These are phyloP conservation scores for Charaxes varanes DNA, from an alignment of 1,140 invertebrate species.

Conservation along the genomic window DNA sequence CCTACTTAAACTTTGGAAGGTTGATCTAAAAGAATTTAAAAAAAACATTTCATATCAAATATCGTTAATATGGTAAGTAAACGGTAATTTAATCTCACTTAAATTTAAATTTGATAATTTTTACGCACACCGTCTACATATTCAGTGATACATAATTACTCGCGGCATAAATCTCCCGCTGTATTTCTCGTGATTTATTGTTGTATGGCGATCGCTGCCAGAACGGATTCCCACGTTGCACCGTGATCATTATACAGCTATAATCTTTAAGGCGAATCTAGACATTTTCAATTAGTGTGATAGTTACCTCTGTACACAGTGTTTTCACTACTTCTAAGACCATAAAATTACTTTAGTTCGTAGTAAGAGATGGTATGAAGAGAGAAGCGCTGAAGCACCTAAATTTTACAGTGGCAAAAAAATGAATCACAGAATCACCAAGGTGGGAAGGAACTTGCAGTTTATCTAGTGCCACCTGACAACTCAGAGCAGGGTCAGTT, in stretches of 20 bases:
- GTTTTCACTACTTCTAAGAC: too few relatives aligned
- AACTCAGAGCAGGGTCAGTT: too few relatives aligned
- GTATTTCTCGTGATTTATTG: slow-evolving; percentile 42
- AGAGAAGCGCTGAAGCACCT: too few relatives aligned
- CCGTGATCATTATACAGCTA: slow-evolving; percentile 26
- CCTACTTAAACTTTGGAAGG: too few relatives aligned
- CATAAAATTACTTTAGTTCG: too few relatives aligned
- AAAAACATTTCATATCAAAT: neutral
- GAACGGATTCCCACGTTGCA: slow-evolving; percentile 41
- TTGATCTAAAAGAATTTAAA: slow-evolving; percentile 1
- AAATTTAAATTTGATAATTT: slow-evolving; percentile 2
- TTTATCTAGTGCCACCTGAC: too few relatives aligned
- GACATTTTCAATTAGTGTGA: slow-evolving; percentile 10
- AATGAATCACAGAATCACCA: too few relatives aligned
- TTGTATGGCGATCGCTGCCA: slow-evolving; percentile 30
- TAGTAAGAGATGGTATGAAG: too few relatives aligned
- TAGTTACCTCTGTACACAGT: too few relatives aligned
- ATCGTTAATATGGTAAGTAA: slow-evolving; percentile 3
- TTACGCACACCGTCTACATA: slow-evolving; percentile 4
- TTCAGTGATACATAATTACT: slow-evolving; percentile 35
- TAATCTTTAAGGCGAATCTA: slow-evolving; percentile 11
- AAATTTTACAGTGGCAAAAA: too few relatives aligned
- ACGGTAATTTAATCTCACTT: slow-evolving; percentile 1
- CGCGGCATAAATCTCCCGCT: slow-evolving; percentile 39
- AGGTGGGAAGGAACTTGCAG: too few relatives aligned